Conservation (phyloP, 2,888 invertebrate species). For the Macrophya annulata region DNA sequence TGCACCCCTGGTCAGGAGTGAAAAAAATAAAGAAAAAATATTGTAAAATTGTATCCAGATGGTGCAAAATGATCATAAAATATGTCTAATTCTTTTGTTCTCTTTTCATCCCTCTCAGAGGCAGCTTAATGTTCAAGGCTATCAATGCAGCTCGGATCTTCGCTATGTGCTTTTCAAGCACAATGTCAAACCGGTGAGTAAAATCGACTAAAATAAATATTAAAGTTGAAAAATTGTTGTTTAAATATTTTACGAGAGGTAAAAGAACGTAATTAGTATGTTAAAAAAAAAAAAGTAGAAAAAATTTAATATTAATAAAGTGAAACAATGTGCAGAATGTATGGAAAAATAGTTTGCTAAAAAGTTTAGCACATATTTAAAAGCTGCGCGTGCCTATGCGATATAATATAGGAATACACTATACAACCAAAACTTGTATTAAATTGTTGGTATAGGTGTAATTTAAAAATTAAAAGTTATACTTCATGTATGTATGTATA, state of each 20-base stretch:
- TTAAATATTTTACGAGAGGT: background rate
- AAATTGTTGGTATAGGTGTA: slow-evolving; percentile 25
- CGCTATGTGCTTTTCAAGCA: slow-evolving; percentile 94
- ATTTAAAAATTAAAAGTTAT: slow-evolving; percentile 34
- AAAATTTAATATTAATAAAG: background rate
- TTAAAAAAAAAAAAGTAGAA: background rate
- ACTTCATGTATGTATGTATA: background rate
- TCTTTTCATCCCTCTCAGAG: slow-evolving; percentile 82
- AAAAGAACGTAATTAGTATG: background rate
- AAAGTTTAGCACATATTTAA: background rate
- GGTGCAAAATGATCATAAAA: background rate
- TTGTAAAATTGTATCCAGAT: background rate
- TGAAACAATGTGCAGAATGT: background rate
- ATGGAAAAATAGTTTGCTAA: background rate
- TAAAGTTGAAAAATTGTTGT: background rate
- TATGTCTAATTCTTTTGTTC: background rate
- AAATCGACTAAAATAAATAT: background rate
- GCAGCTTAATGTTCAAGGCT: slow-evolving; percentile 93
- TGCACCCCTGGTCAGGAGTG: background rate
- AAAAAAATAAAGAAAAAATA: background rate
- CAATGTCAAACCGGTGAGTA: slow-evolving; percentile 92
- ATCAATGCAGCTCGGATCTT: slow-evolving; percentile 92
- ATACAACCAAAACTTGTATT: slow-evolving; percentile 7
- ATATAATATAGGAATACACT: background rate
- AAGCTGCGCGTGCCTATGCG: background rate